These are phyloP conservation scores for Bos taurus DNA, from an alignment of 2,113 vertebrate species.

Conservation along the genomic window ARS-UCD2.0 NC_037336.1:38183501-38184000, in stretches of 20 bases:
- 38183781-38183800: background rate
- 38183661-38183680: background rate
- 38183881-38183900: background rate
- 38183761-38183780: background rate
- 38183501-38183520: background rate
- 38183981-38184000: slow-evolving; percentile 10
- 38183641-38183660: background rate
- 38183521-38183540: background rate
- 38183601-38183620: background rate
- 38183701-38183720: background rate
- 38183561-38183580: slow-evolving; percentile 24
- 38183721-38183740: background rate
- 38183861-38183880: background rate
- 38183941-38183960: slow-evolving; percentile 24
- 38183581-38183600: background rate
- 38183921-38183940: slow-evolving; percentile 8
- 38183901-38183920: background rate
- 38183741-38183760: background rate
- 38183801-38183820: slow-evolving; percentile 10
- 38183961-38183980: background rate
- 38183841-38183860: background rate
- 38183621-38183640: background rate
- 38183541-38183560: background rate
- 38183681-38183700: background rate
- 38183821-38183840: background rate